These are phyloP conservation scores for Vultur gryphus DNA, from an alignment of 2,797 vertebrate species.

Conservation along the genomic window DNA sequence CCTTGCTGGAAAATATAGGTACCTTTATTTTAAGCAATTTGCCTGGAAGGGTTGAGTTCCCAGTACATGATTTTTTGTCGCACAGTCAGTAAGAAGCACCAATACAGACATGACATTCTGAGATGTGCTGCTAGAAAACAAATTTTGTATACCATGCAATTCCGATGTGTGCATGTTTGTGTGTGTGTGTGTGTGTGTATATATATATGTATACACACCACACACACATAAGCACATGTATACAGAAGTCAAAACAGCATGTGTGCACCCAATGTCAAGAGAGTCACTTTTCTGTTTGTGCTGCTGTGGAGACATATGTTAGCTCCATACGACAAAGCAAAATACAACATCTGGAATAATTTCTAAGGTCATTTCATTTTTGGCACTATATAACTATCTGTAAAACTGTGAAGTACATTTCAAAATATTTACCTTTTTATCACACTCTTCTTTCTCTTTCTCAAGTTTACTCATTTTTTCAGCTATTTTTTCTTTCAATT, in stretches of 20 bases:
- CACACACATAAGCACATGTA: neutral
- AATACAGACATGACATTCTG: neutral
- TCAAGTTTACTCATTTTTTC: slow-evolving; percentile 53
- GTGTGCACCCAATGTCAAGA: neutral
- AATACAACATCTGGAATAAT: neutral
- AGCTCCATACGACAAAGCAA: neutral
- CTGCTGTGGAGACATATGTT: neutral
- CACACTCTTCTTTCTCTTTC: slow-evolving; percentile 14
- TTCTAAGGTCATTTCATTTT: neutral
- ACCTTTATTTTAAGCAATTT: neutral
- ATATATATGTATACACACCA: neutral
- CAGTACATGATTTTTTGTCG: neutral
- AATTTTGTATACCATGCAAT: neutral
- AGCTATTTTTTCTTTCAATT: slow-evolving; percentile 42
- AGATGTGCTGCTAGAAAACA: neutral
- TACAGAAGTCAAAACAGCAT: neutral
- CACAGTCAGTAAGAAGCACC: neutral
- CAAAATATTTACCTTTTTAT: slow-evolving; percentile 6
- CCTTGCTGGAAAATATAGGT: neutral
- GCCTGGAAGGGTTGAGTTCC: neutral
- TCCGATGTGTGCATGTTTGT: neutral
- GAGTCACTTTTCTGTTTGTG: neutral
- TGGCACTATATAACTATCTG: neutral
- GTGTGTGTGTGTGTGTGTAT: neutral
- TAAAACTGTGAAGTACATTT: neutral